phyloP scores from a whole-genome alignment of 1,140 invertebrate genomes.

The Andrena cerasifolii region DNA sequence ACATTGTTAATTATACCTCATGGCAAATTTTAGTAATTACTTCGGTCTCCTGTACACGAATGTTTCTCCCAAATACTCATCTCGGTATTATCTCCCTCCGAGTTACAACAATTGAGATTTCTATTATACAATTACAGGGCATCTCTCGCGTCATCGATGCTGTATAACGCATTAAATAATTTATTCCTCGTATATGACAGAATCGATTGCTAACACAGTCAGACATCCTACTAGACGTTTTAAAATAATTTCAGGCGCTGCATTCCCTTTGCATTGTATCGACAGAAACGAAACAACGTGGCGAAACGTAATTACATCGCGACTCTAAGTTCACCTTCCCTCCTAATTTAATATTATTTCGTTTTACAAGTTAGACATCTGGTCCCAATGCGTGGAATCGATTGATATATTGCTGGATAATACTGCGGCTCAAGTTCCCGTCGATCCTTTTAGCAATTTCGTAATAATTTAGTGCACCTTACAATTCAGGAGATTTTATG shows the following conservation, averaged over 20 bases:
- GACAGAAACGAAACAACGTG: not conserved
- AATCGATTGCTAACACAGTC: conserved; percentile 49
- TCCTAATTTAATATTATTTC: conserved; percentile 6
- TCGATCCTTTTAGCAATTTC: not conserved
- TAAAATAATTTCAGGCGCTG: conserved; percentile 1
- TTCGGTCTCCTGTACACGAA: conserved; percentile 2
- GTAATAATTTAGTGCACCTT: conserved; percentile 23
- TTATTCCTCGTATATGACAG: conserved; percentile 33
- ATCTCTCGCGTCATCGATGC: too few species aligned
- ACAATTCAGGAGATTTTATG: not conserved
- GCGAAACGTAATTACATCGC: conserved; percentile 2
- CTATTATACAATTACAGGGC: too few species aligned
- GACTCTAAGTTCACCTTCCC: too few species aligned
- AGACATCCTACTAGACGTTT: conserved; percentile 55
- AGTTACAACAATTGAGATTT: conserved; percentile 26
- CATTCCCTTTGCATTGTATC: not conserved
- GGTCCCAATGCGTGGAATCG: conserved; percentile 15
- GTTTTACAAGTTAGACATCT: conserved; percentile 40
- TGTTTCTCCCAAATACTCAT: not conserved
- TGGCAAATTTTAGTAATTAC: conserved; percentile 4
- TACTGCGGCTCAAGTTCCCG: conserved; percentile 20
- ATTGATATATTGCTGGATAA: conserved; percentile 30
- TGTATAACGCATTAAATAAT: conserved; percentile 16
- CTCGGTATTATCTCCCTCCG: not conserved
- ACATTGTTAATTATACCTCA: not conserved